Evolutionary conservation across 2,888 invertebrate species (phyloP).

Genomic region (Tanytarsus gracilentus): DNA sequence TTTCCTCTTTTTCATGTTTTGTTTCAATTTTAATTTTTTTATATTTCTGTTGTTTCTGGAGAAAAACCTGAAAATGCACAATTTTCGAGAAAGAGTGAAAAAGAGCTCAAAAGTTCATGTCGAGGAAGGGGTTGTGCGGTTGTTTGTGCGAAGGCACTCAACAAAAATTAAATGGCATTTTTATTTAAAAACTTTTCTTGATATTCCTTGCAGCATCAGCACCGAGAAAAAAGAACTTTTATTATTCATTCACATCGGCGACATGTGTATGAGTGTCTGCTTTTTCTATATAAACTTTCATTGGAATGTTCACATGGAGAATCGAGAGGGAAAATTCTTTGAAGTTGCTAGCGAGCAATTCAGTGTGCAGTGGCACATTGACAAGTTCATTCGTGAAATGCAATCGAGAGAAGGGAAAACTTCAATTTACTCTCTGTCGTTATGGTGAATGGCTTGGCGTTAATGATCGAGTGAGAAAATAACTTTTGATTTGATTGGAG

Average conservation of each 20-base stretch:
- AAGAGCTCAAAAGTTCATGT: no score
- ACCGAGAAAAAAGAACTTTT: background rate
- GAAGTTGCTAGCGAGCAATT: no score
- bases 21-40: background rate
- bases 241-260: background rate
- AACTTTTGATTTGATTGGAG: no score
- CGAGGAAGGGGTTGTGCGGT: no score
- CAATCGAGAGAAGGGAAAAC: no score
- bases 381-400: no score
- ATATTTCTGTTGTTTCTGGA: background rate
- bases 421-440: no score
- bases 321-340: background rate
- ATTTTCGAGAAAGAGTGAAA: background rate
- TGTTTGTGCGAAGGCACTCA: no score
- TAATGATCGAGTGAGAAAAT: no score
- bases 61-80: conserved; percentile 5
- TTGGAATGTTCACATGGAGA: background rate
- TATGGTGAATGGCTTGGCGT: no score
- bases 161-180: conserved; percentile 21
- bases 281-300: no score
- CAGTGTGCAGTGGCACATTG: no score
- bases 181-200: conserved; percentile 22
- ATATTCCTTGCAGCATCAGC: background rate
- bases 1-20: background rate
- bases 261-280: background rate